A percentile compares a stretch with the other conserved stretches of the same genome.
Conservation (phyloP, 2,888 invertebrate species). For the Meloe dianella region DNA sequence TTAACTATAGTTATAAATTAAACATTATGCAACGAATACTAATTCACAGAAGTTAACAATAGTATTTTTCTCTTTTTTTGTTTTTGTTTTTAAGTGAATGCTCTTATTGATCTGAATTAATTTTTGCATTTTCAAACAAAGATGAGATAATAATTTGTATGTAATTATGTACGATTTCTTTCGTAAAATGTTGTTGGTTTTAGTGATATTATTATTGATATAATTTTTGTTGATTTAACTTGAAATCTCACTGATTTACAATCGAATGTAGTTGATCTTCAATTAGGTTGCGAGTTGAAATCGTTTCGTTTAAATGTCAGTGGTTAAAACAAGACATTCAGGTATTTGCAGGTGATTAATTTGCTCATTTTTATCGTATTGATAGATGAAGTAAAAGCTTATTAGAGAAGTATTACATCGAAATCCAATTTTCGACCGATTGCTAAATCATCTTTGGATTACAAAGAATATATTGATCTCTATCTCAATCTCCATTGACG, state of each 20-base stretch:
- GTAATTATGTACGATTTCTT: too few relatives aligned
- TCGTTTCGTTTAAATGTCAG: not conserved
- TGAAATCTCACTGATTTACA: not conserved
- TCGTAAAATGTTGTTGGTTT: not conserved
- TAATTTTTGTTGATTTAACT: not conserved
- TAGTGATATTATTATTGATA: constrained; percentile 3
- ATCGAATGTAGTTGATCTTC: not conserved
- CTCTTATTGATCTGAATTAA: not conserved
- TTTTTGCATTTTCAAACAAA: not conserved
- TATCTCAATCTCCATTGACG: too few relatives aligned
- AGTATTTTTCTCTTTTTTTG: not conserved
- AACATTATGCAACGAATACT: not conserved
- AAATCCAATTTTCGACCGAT: too few relatives aligned
- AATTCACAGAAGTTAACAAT: constrained; percentile 2
- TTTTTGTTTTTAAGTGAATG: not conserved
- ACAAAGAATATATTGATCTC: too few relatives aligned
- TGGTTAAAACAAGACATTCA: not conserved
- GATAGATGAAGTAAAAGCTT: too few relatives aligned
- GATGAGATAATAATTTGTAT: not conserved
- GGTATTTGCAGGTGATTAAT: not conserved
- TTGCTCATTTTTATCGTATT: too few relatives aligned
- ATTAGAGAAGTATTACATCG: too few relatives aligned
- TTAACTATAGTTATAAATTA: not conserved
- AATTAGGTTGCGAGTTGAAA: not conserved
- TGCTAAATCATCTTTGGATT: too few relatives aligned